Conservation (phyloP, 1,140 invertebrate genomes). For the Atta cephalotes region DNA sequence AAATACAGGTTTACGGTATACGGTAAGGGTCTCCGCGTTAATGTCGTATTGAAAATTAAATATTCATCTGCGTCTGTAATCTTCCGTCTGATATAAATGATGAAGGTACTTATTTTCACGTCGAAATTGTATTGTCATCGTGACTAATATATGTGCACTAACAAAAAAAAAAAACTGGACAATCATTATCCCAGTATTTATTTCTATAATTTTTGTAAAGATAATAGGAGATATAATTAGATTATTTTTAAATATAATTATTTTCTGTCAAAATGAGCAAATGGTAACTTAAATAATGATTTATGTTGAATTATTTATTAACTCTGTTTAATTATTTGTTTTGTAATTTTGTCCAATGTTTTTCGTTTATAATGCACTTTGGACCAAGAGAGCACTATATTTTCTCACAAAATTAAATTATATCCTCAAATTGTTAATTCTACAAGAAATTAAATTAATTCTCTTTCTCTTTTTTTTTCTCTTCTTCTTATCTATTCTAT, state of each 20-base stretch:
- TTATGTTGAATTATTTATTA: neutral
- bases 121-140: neutral
- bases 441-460: neutral
- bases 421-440: neutral
- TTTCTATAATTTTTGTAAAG: neutral
- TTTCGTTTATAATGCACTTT: neutral
- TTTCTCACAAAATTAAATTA: neutral
- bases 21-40: neutral
- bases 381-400: neutral
- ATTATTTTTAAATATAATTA: neutral
- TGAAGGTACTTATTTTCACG: constrained; percentile 1
- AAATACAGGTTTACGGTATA: constrained; percentile 49
- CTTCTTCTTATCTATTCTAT: no score
- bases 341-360: neutral
- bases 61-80: constrained; percentile 25
- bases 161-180: neutral
- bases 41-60: constrained; percentile 34
- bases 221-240: neutral
- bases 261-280: neutral
- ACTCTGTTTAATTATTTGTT: neutral
- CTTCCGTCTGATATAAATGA: neutral
- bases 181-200: neutral
- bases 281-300: neutral
- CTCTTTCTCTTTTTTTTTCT: no score
- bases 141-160: neutral